Evolutionary conservation across 2,888 invertebrate genomes (phyloP).

Genomic region (Drosophila recens): DNA sequence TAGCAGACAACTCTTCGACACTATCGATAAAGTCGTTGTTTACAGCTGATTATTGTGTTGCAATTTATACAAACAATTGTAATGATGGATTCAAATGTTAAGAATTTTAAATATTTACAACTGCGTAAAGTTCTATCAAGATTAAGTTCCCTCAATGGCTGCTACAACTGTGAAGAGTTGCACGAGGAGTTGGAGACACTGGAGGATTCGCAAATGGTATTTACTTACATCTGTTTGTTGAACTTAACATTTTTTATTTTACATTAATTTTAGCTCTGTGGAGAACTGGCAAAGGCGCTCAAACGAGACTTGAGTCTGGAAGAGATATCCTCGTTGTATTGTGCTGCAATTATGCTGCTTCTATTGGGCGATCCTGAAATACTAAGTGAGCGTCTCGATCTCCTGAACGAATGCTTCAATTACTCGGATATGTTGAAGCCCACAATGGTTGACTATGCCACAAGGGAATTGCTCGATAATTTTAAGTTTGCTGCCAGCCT

Average conservation of each 20-base stretch:
- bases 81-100: slow-evolving; percentile 32
- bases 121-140: slow-evolving; percentile 33
- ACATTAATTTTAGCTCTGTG: slow-evolving; percentile 36
- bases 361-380: slow-evolving; percentile 27
- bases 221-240: neutral
- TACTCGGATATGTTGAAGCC: slow-evolving; percentile 66
- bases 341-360: slow-evolving; percentile 42
- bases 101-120: slow-evolving; percentile 40
- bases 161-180: slow-evolving; percentile 14
- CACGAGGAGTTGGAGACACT: slow-evolving; percentile 12
- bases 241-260: neutral
- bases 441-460: slow-evolving; percentile 67
- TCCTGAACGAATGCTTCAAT: slow-evolving; percentile 59
- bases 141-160: slow-evolving; percentile 30
- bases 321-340: slow-evolving; percentile 52
- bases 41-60: slow-evolving; percentile 10
- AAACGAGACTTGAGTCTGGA: slow-evolving; percentile 46
- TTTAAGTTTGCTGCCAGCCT: slow-evolving; percentile 31
- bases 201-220: slow-evolving; percentile 3
- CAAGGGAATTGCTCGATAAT: slow-evolving; percentile 39
- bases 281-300: slow-evolving; percentile 28
- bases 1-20: neutral
- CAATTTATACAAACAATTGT: neutral
- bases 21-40: slow-evolving; percentile 14
- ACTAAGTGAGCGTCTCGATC: slow-evolving; percentile 40